Evolutionary conservation across 2,888 invertebrate genomes (phyloP).

Genomic region (Hipparchia semele): DNA sequence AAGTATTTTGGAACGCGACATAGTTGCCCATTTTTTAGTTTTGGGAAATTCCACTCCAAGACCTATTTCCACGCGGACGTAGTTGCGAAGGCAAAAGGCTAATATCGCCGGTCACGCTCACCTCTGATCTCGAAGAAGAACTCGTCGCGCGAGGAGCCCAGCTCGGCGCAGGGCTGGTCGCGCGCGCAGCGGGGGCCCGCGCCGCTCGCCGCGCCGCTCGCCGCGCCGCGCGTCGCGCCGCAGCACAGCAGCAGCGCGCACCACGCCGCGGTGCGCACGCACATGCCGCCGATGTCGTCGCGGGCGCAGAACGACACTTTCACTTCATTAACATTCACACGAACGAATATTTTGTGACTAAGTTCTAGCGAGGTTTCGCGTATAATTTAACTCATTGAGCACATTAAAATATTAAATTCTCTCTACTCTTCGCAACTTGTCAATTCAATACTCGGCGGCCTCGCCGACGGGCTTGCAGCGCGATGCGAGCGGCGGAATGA

Average conservation of each 20-base stretch:
- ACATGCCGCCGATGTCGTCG: neutral
- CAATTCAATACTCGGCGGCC: no score
- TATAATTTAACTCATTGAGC: neutral
- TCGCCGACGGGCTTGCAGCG: neutral
- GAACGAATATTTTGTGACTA: neutral
- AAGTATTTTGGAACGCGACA: no score
- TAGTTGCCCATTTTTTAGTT: no score
- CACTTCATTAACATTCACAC: neutral
- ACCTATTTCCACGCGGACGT: no score
- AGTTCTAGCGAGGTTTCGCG: neutral
- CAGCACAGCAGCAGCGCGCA: neutral
- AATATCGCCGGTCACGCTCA: conserved; percentile 17
- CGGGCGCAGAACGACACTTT: neutral
- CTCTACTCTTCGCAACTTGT: no score
- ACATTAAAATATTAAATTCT: no score
- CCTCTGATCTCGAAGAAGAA: conserved; percentile 39
- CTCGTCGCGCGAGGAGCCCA: conserved; percentile 32
- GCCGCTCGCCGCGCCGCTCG: conserved; percentile 4
- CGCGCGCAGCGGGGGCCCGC: conserved; percentile 37
- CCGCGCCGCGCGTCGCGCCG: conserved; percentile 5
- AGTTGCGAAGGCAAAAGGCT: no score
- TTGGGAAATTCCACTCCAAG: no score
- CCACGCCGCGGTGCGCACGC: neutral
- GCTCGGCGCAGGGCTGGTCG: conserved; percentile 34
- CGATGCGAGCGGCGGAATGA: neutral